Evolutionary conservation across 2,888 invertebrate genomes (phyloP).

Genomic region (Ptychoptera albimana): DNA sequence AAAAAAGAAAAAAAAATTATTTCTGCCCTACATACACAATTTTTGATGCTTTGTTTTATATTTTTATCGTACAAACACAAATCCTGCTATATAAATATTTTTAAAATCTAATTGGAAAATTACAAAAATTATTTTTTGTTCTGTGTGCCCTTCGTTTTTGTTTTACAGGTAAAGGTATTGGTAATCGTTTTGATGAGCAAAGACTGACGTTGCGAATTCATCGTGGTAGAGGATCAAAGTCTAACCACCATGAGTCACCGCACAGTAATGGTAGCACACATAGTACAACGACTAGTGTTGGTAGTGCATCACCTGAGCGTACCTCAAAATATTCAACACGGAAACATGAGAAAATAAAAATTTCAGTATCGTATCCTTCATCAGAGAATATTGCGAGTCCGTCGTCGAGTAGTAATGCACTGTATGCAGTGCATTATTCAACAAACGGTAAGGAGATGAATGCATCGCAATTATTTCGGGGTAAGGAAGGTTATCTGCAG

Average conservation of each 20-base stretch:
- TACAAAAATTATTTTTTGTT: neutral
- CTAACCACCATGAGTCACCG: conserved; percentile 40
- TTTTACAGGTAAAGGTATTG: conserved; percentile 41
- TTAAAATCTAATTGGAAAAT: neutral
- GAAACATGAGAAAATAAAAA: conserved; percentile 65
- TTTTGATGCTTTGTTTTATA: too few relatives aligned
- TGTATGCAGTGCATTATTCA: conserved; percentile 53
- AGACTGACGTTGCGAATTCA: conserved; percentile 84
- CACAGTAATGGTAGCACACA: conserved; percentile 52
- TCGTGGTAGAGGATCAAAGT: conserved; percentile 55
- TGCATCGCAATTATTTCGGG: conserved; percentile 31
- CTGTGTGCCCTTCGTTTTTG: neutral
- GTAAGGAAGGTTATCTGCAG: conserved; percentile 39
- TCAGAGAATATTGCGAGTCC: conserved; percentile 47
- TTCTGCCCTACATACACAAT: too few relatives aligned
- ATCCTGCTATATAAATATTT: neutral
- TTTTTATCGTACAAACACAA: too few relatives aligned
- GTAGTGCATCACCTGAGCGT: conserved; percentile 47
- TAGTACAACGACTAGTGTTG: conserved; percentile 47
- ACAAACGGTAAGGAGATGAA: conserved; percentile 46
- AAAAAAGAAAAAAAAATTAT: too few relatives aligned
- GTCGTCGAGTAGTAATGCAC: conserved; percentile 23
- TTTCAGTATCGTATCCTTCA: conserved; percentile 72
- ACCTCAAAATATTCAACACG: conserved; percentile 43
- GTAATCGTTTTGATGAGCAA: conserved; percentile 73